Conservation (phyloP, 2,888 invertebrate species). For the Drosophila algonquin region DNA sequence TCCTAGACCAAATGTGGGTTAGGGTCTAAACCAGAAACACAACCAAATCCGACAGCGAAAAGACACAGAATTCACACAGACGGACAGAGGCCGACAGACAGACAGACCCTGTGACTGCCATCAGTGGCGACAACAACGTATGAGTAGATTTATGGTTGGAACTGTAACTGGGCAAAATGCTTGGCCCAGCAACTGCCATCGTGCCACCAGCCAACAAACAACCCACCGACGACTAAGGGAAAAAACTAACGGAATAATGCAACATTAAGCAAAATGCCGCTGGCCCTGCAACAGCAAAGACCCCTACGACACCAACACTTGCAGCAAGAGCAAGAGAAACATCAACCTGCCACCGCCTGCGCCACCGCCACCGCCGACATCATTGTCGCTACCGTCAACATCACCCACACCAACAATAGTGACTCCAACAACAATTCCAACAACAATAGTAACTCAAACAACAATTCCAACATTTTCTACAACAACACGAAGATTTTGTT, state of each 20-base stretch:
- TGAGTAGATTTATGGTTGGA: slow-evolving; percentile 67
- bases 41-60: slow-evolving; percentile 46
- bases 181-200: slow-evolving; percentile 67
- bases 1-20: slow-evolving; percentile 65
- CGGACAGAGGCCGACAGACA: slow-evolving; percentile 53
- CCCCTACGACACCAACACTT: slow-evolving; percentile 53
- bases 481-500: background rate
- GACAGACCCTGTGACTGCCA: background rate
- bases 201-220: slow-evolving; percentile 19
- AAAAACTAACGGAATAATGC: slow-evolving; percentile 82
- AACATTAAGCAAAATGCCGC: slow-evolving; percentile 82
- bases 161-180: slow-evolving; percentile 64
- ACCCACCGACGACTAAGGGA: slow-evolving; percentile 41
- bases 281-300: slow-evolving; percentile 79
- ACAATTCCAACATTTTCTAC: background rate
- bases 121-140: slow-evolving; percentile 41
- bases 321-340: slow-evolving; percentile 33
- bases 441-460: background rate
- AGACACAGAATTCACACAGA: slow-evolving; percentile 74
- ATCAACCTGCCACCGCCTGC: slow-evolving; percentile 40
- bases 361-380: slow-evolving; percentile 14
- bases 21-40: slow-evolving; percentile 59
- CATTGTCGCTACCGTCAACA: slow-evolving; percentile 16
- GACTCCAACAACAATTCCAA: no score
- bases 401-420: slow-evolving; percentile 10